A percentile compares a stretch with the other conserved stretches of the same genome.
Conservation (phyloP, 2,797 vertebrate species). For the Nyctalus aviator region DNA sequence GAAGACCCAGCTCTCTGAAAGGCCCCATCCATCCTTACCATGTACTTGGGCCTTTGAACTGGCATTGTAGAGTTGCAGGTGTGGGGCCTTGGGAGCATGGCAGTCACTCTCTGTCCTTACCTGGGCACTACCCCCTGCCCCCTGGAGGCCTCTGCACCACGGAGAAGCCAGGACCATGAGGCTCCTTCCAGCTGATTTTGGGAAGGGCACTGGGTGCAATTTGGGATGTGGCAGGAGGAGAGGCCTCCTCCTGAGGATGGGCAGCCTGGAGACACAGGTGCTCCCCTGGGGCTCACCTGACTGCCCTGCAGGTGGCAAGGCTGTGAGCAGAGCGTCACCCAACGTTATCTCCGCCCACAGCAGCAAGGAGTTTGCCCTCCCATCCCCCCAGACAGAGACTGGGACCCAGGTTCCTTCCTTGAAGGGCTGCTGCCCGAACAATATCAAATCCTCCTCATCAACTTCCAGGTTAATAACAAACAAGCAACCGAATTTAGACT, state of each 20-base stretch:
- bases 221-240: accelerated
- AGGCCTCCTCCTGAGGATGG: background rate
- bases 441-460: background rate
- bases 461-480: background rate
- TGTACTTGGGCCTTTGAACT: accelerated
- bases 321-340: accelerated
- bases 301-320: background rate
- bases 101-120: accelerated
- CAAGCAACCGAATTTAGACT: background rate
- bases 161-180: accelerated
- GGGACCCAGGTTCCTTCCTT: background rate
- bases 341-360: background rate
- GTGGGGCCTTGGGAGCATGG: accelerated
- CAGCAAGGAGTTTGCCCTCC: background rate
- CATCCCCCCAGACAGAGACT: background rate
- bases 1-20: background rate
- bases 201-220: accelerated
- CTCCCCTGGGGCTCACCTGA: too few species aligned
- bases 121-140: accelerated
- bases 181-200: too few species aligned
- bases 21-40: background rate
- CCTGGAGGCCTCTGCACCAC: background rate
- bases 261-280: background rate
- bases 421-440: background rate
- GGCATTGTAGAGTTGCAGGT: too few species aligned